Conservation (phyloP, 1,140 invertebrate species). For the Drosophila pruinosa region DNA sequence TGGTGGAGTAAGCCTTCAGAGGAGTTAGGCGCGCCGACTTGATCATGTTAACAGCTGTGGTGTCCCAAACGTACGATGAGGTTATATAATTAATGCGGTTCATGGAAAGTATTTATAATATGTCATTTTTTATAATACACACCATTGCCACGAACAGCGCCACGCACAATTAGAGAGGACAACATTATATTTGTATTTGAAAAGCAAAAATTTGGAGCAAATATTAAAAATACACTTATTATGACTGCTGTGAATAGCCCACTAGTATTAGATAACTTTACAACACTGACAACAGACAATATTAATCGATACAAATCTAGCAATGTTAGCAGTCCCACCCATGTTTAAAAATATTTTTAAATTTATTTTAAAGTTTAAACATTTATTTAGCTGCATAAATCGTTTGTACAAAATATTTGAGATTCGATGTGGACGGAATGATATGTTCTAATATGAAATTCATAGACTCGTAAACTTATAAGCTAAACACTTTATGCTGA, state of each 20-base stretch:
- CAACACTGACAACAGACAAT: constrained; percentile 44
- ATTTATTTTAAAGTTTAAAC: not conserved
- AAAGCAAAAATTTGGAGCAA: constrained; percentile 33
- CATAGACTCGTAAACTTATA: constrained; percentile 34
- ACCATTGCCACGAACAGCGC: constrained; percentile 60
- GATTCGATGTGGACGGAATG: constrained; percentile 58
- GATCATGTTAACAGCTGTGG: constrained; percentile 53
- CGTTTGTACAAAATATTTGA: constrained; percentile 61
- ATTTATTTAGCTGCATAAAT: constrained; percentile 47
- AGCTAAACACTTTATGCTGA: constrained; percentile 19
- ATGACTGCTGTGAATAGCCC: constrained; percentile 17
- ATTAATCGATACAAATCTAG: constrained; percentile 4
- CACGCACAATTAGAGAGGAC: constrained; percentile 51
- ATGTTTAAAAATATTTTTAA: too few species aligned
- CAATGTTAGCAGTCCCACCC: constrained; percentile 20
- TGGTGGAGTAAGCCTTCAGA: constrained; percentile 66
- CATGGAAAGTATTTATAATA: not conserved
- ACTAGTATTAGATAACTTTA: constrained; percentile 21
- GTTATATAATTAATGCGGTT: constrained; percentile 64
- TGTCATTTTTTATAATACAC: not conserved
- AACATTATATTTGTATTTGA: constrained; percentile 43
- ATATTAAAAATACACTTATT: constrained; percentile 43
- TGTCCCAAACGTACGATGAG: constrained; percentile 26
- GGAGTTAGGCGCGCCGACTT: constrained; percentile 60
- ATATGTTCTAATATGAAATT: not conserved